phyloP scores from a whole-genome alignment of 2,113 vertebrate species.

The Stigmatopora argus region DNA sequence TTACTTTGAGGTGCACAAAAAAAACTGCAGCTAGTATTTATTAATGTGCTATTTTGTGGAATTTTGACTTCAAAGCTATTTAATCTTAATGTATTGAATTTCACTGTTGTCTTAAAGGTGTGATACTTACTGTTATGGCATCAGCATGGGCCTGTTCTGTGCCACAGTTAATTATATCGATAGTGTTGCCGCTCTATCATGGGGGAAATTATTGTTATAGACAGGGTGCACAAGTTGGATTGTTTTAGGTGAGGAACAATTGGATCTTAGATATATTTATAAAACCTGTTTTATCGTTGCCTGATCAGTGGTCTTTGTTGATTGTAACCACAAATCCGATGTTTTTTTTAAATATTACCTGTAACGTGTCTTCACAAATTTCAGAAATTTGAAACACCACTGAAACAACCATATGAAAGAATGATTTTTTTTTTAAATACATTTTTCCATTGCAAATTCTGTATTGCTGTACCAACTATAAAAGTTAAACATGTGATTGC shows the following conservation, averaged over 20 bases:
- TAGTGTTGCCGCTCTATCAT: conserved; percentile 26
- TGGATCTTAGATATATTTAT: conserved; percentile 22
- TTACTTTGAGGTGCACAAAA: conserved; percentile 2
- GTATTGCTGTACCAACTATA: conserved; percentile 29
- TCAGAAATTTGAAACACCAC: conserved; percentile 12
- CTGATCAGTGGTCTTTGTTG: conserved; percentile 8
- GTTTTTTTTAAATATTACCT: conserved; percentile 3
- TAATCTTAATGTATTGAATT: conserved; percentile 54
- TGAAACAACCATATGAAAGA: background rate
- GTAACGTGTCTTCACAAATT: conserved; percentile 9
- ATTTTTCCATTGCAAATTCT: conserved; percentile 24
- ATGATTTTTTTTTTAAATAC: conserved; percentile 8
- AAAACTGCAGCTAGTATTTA: conserved; percentile 12
- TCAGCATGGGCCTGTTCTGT: conserved; percentile 65
- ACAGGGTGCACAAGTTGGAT: conserved; percentile 8
- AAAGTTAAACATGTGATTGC: conserved; percentile 38
- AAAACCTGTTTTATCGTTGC: conserved; percentile 1
- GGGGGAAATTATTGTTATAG: conserved; percentile 17
- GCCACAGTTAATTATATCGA: conserved; percentile 38
- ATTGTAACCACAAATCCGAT: conserved; percentile 10
- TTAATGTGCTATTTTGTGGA: conserved; percentile 23
- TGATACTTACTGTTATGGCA: conserved; percentile 55
- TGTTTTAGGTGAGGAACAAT: background rate
- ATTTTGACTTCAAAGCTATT: conserved; percentile 33
- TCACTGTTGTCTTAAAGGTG: conserved; percentile 61